Evolutionary conservation across 92 coral and sea anemone species (phyloP).

Genomic region (Umimayanthus chanpuru): DNA sequence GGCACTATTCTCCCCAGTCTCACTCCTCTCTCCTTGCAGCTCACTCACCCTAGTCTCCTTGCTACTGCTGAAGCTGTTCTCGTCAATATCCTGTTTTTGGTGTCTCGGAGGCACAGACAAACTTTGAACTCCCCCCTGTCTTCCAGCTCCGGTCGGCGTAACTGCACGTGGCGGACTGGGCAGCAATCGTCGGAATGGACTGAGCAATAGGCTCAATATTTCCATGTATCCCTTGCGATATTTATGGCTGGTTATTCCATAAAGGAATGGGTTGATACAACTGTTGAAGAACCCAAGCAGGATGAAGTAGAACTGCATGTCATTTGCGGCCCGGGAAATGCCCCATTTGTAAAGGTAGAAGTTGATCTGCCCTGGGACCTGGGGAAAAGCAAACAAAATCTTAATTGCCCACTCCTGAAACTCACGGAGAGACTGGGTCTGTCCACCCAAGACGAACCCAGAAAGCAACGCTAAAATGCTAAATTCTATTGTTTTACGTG

Average conservation of each 20-base stretch:
- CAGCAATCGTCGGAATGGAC: not conserved
- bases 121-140: not conserved
- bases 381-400: not conserved
- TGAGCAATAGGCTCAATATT: conserved; percentile 9
- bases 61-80: not conserved
- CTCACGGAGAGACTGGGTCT: too few species aligned
- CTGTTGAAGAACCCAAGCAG: conserved; percentile 66
- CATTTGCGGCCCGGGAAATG: conserved; percentile 41
- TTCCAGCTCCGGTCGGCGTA: not conserved
- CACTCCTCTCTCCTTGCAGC: not conserved
- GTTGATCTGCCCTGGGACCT: conserved; percentile 49
- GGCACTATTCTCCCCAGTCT: not conserved
- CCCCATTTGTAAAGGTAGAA: conserved; percentile 62
- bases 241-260: conserved; percentile 66
- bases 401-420: too few species aligned
- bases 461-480: too few species aligned
- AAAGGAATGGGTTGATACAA: conserved; percentile 71
- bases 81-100: too few species aligned
- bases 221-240: conserved; percentile 77
- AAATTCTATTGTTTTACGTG: too few species aligned
- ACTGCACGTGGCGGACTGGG: conserved; percentile 10
- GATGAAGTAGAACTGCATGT: conserved; percentile 55
- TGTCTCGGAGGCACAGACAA: not conserved
- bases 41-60: not conserved
- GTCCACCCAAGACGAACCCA: too few species aligned